These are phyloP conservation scores for Cephus cinctus DNA, from an alignment of 1,140 invertebrate species.

Conservation along the genomic window DNA sequence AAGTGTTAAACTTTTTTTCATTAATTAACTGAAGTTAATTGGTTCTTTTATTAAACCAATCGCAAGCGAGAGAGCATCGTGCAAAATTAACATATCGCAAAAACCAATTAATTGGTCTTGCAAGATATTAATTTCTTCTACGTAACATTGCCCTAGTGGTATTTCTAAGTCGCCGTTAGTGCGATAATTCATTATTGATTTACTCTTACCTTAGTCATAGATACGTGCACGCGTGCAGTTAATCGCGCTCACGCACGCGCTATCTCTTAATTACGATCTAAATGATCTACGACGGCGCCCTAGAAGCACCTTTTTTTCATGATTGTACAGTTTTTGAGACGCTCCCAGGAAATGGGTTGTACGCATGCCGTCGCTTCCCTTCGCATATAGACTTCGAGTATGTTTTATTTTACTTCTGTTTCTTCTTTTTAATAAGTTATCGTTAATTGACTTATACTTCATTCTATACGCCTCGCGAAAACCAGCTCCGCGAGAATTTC, in stretches of 20 bases:
- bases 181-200: too few species aligned
- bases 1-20: too few species aligned
- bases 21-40: neutral
- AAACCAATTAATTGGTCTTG: too few species aligned
- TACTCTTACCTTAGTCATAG: too few species aligned
- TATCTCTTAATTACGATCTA: too few species aligned
- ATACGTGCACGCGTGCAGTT: too few species aligned
- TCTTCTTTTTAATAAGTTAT: neutral
- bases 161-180: too few species aligned
- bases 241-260: too few species aligned
- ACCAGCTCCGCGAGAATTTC: neutral
- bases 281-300: neutral
- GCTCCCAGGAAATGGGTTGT: slow-evolving; percentile 10
- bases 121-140: neutral
- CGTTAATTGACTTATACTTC: slow-evolving; percentile 26
- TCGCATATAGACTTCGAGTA: slow-evolving; percentile 11
- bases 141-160: neutral
- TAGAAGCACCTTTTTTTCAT: slow-evolving; percentile 5
- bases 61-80: too few species aligned
- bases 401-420: too few species aligned
- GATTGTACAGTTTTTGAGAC: slow-evolving; percentile 17
- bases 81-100: too few species aligned
- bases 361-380: slow-evolving; percentile 7
- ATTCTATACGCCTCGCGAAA: slow-evolving; percentile 16
- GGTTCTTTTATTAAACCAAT: slow-evolving; percentile 6